Evolutionary conservation across 2,113 vertebrate species (phyloP), one percentile per base, ranked within the genome.

Genomic region (Heptranchias perlo): DNA sequence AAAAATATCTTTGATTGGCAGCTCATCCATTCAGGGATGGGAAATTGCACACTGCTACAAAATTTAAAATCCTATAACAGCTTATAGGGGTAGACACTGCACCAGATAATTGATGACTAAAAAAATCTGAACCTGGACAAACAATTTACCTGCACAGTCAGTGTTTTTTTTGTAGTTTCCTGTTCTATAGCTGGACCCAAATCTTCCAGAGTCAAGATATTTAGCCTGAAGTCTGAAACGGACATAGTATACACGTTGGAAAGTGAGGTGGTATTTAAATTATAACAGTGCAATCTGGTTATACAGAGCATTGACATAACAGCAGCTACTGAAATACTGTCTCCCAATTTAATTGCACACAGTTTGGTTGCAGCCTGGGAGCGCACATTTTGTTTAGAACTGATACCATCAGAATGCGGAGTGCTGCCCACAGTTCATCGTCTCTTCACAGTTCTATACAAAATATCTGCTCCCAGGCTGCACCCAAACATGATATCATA

Each of bases 201-300:
- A 61, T 99, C 98, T 25, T 99, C 98, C 21, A 99, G 96, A 47
- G 98, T 98, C 97, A 98, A 96, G 89, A 99, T 89, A 39, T 99
- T 99, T 31, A 98, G 94, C 96, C 97, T 97, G 96, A 99, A 99
- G 58, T 97, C 99, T 99, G 97, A 39, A 96, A 95, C 96, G 86
- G 96, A 97, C 52, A 4, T 65, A 96, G 96, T 23, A 39, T 31
- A 35, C 4, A 69, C 7, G 28, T 95, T 95, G 73, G 47, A 95
- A 95, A 16, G 28, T 69, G 44, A 44, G 28, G 52, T 31, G 10
- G 65, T 47, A n/a, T 62, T 91, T 67, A 39, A 64, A 94, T 13
- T 65, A 35, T 61, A 49, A 52, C 31, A 35, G 94, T 67, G 11
- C 4, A 49, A 94, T 47, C 39, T 65, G 62, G 21, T 73, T 14